A percentile compares a stretch with the other conserved stretches of the same genome.
Conservation (phyloP, 2,888 invertebrate genomes). For the Scelioninae gen. 1 region DNA sequence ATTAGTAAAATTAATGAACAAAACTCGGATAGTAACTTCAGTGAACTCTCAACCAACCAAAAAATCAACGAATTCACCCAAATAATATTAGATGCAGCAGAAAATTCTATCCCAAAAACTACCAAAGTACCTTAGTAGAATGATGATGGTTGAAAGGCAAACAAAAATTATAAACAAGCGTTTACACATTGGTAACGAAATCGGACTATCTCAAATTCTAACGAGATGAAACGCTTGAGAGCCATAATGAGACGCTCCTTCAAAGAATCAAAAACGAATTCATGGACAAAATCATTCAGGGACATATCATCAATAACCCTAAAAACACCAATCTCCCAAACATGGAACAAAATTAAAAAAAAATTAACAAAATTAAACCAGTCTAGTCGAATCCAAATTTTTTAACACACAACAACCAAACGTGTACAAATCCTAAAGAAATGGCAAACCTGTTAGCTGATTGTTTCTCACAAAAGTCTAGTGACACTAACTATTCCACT, state of each 20-base stretch:
- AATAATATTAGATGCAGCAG: no score
- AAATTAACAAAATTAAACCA: neutral
- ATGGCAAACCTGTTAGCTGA: slow-evolving; percentile 1
- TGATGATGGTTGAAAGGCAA: slow-evolving; percentile 27
- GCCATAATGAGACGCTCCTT: neutral
- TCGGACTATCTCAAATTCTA: slow-evolving; percentile 28
- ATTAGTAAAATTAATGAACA: no score
- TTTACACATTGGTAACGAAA: slow-evolving; percentile 27
- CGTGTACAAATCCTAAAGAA: neutral
- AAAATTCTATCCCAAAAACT: no score
- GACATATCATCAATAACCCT: neutral
- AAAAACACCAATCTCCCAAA: no score
- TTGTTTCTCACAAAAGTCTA: slow-evolving; percentile 3
- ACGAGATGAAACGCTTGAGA: slow-evolving; percentile 16
- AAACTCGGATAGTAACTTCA: no score
- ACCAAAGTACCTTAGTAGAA: slow-evolving; percentile 72
- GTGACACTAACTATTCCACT: neutral
- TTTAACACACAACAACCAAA: neutral
- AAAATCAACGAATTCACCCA: no score
- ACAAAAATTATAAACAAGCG: slow-evolving; percentile 47
- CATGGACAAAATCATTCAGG: slow-evolving; percentile 2
- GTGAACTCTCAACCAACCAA: no score
- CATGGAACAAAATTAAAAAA: slow-evolving; percentile 22
- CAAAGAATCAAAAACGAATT: neutral
- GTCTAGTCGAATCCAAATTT: neutral